phyloP scores from a whole-genome alignment of 2,888 invertebrate genomes.

The Lumbricus terrestris region DNA sequence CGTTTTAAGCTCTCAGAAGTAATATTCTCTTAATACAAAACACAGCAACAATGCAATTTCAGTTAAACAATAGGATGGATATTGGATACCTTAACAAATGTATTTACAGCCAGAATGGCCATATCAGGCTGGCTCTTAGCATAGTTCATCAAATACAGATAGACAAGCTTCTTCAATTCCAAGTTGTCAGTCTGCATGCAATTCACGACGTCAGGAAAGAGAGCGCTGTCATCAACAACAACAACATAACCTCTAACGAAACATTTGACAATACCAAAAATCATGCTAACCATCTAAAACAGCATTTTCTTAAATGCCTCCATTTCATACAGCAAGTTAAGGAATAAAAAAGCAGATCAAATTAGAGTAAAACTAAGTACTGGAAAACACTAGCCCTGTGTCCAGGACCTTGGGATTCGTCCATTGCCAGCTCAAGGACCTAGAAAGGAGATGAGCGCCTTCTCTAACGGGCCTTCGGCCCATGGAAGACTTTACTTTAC shows the following conservation, averaged over 20 bases:
- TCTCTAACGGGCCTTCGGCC: too few relatives aligned
- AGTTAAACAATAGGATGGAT: conserved; percentile 44
- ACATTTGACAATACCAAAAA: neutral
- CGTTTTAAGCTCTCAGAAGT: too few relatives aligned
- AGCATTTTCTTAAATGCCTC: neutral
- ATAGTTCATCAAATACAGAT: conserved; percentile 98
- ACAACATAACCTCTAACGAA: neutral
- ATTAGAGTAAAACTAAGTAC: too few relatives aligned
- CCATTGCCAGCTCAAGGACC: too few relatives aligned
- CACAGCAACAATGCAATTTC: neutral
- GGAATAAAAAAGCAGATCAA: too few relatives aligned
- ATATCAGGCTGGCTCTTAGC: conserved; percentile 99
- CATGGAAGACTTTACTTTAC: too few relatives aligned
- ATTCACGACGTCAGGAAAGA: conserved; percentile 99
- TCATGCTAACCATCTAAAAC: neutral
- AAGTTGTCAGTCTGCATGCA: conserved; percentile 99
- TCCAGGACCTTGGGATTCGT: too few relatives aligned
- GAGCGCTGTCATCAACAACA: conserved; percentile 65
- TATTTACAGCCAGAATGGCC: conserved; percentile 99
- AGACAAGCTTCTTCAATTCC: conserved; percentile 95
- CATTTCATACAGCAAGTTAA: too few relatives aligned
- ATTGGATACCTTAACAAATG: conserved; percentile 96
- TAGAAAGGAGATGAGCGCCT: too few relatives aligned
- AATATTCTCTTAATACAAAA: neutral
- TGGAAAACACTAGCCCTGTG: too few relatives aligned